phyloP scores from a whole-genome alignment of 1,140 invertebrate genomes.

The Dendrolimus kikuchii region DNA sequence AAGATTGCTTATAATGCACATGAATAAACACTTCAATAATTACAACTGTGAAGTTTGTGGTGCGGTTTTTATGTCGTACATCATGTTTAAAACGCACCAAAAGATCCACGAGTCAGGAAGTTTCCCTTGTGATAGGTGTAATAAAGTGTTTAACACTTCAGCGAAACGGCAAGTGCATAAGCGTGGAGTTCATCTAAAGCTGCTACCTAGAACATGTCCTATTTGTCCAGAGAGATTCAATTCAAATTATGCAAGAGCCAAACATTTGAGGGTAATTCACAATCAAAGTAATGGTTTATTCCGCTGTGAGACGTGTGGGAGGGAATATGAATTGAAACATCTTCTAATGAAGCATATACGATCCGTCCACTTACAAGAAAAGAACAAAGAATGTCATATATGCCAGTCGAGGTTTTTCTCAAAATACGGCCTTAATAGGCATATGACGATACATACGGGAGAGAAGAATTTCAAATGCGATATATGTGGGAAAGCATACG shows the following conservation, averaged over 20 bases:
- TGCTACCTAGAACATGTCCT: constrained; percentile 37
- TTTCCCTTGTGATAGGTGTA: constrained; percentile 49
- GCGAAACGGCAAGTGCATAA: constrained; percentile 37
- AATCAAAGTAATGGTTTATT: constrained; percentile 32
- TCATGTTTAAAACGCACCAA: constrained; percentile 53
- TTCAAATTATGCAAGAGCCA: constrained; percentile 47
- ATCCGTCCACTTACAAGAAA: constrained; percentile 69
- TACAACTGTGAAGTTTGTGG: constrained; percentile 63
- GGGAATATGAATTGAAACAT: constrained; percentile 45
- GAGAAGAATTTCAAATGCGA: constrained; percentile 74
- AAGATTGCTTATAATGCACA: constrained; percentile 48
- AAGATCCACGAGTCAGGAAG: constrained; percentile 55
- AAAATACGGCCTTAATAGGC: constrained; percentile 79
- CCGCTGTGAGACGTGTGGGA: constrained; percentile 48
- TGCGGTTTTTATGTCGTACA: constrained; percentile 63
- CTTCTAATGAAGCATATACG: constrained; percentile 65
- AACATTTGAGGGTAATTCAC: constrained; percentile 46
- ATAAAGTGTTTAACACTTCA: constrained; percentile 50
- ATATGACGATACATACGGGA: constrained; percentile 79
- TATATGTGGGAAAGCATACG: constrained; percentile 76
- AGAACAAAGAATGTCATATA: constrained; percentile 65
- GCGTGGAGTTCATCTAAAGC: constrained; percentile 42
- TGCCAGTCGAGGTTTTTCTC: constrained; percentile 81
- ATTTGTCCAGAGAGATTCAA: constrained; percentile 54
- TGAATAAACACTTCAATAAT: constrained; percentile 59